A percentile compares a stretch with the other conserved stretches of the same genome.
Conservation (phyloP, 2,888 invertebrate species). For the Diarsia brunnea region DNA sequence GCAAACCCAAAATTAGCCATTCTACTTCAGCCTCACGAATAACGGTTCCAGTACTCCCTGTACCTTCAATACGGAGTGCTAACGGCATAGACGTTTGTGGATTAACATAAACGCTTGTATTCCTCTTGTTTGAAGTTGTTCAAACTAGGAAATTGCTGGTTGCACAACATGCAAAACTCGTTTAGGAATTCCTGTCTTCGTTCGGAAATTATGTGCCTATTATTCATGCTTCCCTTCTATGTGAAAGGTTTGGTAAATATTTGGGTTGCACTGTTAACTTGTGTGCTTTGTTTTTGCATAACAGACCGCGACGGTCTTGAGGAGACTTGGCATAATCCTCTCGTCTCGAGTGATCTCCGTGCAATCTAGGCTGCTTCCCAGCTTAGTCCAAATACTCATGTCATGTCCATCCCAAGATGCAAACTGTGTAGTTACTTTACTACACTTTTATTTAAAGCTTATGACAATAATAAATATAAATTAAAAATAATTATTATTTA, state of each 20-base stretch:
- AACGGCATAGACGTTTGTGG: slow-evolving; percentile 63
- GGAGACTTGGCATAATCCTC: slow-evolving; percentile 29
- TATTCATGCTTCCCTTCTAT: slow-evolving; percentile 37
- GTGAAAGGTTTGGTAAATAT: slow-evolving; percentile 44
- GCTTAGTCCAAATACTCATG: slow-evolving; percentile 1
- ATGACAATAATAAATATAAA: background rate
- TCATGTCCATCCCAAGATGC: background rate
- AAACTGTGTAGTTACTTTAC: background rate
- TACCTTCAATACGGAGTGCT: slow-evolving; percentile 53
- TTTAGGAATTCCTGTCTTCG: slow-evolving; percentile 54
- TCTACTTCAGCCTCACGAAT: slow-evolving; percentile 61
- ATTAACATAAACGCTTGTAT: slow-evolving; percentile 75
- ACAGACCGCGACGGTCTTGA: slow-evolving; percentile 41
- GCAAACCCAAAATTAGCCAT: slow-evolving; percentile 57
- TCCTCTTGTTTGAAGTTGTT: slow-evolving; percentile 66
- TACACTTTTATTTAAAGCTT: background rate
- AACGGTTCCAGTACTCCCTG: slow-evolving; percentile 68
- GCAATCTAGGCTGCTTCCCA: background rate
- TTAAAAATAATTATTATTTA: slow-evolving; percentile 11
- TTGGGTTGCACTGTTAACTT: slow-evolving; percentile 38
- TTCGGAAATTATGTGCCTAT: slow-evolving; percentile 50
- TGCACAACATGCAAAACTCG: slow-evolving; percentile 62
- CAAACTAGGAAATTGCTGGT: slow-evolving; percentile 68
- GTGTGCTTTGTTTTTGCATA: slow-evolving; percentile 42
- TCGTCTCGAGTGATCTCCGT: slow-evolving; percentile 11